Conservation (phyloP, 2,888 invertebrate species). For the Dexiosoma caninum region DNA sequence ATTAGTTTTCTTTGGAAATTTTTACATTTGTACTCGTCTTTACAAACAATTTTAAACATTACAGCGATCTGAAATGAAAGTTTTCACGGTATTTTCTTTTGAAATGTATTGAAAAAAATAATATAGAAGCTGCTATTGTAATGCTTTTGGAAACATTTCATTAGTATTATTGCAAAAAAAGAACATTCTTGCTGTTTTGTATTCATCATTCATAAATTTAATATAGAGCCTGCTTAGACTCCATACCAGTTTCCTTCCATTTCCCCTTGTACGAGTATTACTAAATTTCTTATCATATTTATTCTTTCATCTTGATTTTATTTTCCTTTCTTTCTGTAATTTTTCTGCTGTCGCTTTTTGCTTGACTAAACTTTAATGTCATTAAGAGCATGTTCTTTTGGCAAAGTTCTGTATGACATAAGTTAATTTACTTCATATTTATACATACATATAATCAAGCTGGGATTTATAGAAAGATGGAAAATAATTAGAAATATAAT, state of each 20-base stretch:
- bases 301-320: background rate
- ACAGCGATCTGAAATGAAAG: too few species aligned
- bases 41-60: too few species aligned
- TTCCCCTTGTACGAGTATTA: background rate
- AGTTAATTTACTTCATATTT: constrained; percentile 32
- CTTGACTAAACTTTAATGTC: constrained; percentile 21
- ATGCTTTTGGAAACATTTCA: background rate
- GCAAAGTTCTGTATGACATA: constrained; percentile 19
- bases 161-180: background rate
- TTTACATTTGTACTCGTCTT: too few species aligned
- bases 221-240: background rate
- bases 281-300: background rate
- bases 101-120: too few species aligned
- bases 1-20: background rate
- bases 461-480: background rate
- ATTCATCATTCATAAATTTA: background rate
- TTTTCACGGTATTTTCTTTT: too few species aligned
- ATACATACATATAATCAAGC: background rate
- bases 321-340: background rate
- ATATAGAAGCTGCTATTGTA: too few species aligned
- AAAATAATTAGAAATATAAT: background rate
- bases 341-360: background rate
- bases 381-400: constrained; percentile 40
- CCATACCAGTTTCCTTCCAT: too few species aligned
- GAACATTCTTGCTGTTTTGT: too few species aligned